Conservation (phyloP, 2,888 invertebrate genomes). For the Lysandra coridon region DNA sequence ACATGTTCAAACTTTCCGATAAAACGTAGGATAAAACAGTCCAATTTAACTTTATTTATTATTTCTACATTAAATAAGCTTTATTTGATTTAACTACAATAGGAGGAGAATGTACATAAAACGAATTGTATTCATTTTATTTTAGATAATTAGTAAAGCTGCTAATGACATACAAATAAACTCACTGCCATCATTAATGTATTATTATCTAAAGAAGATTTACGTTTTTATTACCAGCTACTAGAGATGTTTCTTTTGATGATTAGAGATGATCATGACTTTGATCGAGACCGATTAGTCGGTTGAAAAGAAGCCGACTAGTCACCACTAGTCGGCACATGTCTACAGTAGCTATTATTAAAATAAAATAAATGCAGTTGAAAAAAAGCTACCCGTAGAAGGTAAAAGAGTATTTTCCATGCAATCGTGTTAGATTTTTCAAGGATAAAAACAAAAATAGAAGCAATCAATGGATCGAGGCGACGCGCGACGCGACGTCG, state of each 20-base stretch:
- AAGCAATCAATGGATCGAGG: constrained; percentile 35
- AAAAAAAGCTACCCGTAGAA: not conserved
- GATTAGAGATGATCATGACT: no score
- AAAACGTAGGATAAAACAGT: constrained; percentile 4
- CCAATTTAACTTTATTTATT: not conserved
- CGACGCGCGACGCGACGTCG: constrained; percentile 24
- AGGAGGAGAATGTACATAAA: not conserved
- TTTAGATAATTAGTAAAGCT: no score
- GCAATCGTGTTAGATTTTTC: constrained; percentile 29
- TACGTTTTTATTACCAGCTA: no score
- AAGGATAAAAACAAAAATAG: constrained; percentile 38
- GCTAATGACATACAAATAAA: no score
- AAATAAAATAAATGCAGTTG: not conserved
- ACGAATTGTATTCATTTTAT: no score
- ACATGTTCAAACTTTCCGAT: constrained; percentile 14
- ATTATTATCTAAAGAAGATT: no score
- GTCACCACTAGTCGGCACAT: no score
- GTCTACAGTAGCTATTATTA: not conserved
- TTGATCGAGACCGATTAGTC: no score
- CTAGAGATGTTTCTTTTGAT: no score
- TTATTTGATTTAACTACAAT: not conserved
- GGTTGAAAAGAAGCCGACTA: no score
- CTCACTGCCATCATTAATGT: no score
- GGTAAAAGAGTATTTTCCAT: not conserved
- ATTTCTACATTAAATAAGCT: not conserved